Base-by-base conservation (phyloP, 2,113 vertebrate species). In the Anguilla rostrata region DNA sequence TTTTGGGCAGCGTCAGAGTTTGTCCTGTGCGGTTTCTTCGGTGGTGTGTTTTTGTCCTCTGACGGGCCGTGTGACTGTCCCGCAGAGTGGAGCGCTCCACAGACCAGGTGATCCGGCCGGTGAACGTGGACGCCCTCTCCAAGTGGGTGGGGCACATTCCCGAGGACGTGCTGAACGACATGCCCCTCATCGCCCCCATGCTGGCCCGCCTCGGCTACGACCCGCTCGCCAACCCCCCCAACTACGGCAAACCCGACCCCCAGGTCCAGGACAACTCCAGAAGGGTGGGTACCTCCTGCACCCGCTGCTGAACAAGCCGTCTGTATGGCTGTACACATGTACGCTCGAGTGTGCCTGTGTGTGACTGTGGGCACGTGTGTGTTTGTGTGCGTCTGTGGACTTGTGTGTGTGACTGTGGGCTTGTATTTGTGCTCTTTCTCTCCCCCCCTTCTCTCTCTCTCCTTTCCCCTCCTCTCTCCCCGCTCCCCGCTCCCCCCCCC, bases 71-170 rank as follows among this genome's bases (percentile, higher is more conserved):
- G 39, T 46, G 18, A 83, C 2, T 8, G 20, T 88, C 22, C 60
- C 86, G 60, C 92, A 99, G 98, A 94, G 97, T 98, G 0, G 98
- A 99, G 86, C 95, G 97, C 80, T 99, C 98, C 0, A 98, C 98
- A 0, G 98, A 99, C 94, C 98, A 99, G 92, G 98, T 99, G 85
- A 96, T 99, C 95, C 98, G 97, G 92, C 98, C 98, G 0, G 98
- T 99, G 89, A 99, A 99, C 93, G 95, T 96, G 29, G 97, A 98
- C 22, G 98, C 98, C 0, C 92, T 99, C 40, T 96, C 95, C 20
- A 98, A 97, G 26, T 99, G 98, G 98, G 97, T 97, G 0, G 98
- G 98, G 46, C 96, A 98, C 90, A 98, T 99, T 89, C 98, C 98
- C 0, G 89, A 92, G 11, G 97, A 99, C 0, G 98, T 99, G 90